Evolutionary conservation across 1,140 invertebrate genomes (phyloP), one percentile per base, ranked within the genome.

Genomic region (Drosophila mayri): DNA sequence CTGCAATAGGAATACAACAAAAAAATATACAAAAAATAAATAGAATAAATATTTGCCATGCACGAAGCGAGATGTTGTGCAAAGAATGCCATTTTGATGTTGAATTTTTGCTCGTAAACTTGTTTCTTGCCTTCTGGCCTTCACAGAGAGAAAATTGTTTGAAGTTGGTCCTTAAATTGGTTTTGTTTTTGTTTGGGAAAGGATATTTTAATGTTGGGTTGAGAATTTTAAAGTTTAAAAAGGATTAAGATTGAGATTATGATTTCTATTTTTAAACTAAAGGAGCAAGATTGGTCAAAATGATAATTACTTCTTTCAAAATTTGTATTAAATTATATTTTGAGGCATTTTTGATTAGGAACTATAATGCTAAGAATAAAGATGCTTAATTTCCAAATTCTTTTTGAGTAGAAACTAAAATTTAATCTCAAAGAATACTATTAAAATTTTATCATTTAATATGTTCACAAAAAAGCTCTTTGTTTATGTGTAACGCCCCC

Each of bases 41-140:
- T 60, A 60, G 70, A 38, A 81, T 74, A 86, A 86, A 86, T 86
- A 86, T 86, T 86, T 86, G 83, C 57, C 20, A 68, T 76, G 61
- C 74, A 76, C 55, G 62, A 76, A 38, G 35, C 52, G 32, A 54
- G 22, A 59, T 41, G 62, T 47, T 81, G 73, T 76, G 81, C 81
- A 72, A 72, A 81, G 79, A 67, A 75, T 81, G 73, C 44, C 75
- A 87, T 73, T 80, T 83, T 84, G 49, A 81, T 81, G 77, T 63
- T 43, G 41, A 50, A 87, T 79, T 87, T 85, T 75, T 71, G 62
- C 79, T 64, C 40, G 80, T 78, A 59, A 71, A 71, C 68, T 72
- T 40, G 10, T 57, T 55, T 28, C 50, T 35, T 54, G 32, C 52
- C 50, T 54, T 16, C 52, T 16, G 52, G 52, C 32, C 38, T 54